phyloP scores from a whole-genome alignment of 2,888 invertebrate genomes.

The Lochmaea crataegi region DNA sequence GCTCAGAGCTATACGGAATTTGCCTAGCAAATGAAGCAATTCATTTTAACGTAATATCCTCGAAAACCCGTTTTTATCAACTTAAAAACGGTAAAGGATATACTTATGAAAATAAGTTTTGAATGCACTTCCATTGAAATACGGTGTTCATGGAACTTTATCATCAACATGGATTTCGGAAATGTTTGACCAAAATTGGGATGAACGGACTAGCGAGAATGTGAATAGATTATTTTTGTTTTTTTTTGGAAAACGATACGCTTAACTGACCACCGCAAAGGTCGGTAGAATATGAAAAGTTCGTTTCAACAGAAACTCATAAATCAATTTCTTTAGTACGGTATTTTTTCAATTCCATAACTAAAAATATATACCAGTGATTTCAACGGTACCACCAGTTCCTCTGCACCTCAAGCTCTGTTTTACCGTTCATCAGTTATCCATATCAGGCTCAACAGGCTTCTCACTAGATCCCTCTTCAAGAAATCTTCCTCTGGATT shows the following conservation, averaged over 20 bases:
- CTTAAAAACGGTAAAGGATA: background rate
- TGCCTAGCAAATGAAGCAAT: slow-evolving; percentile 11
- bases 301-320: no score
- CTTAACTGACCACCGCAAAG: background rate
- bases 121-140: background rate
- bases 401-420: no score
- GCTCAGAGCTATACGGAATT: background rate
- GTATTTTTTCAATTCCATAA: no score
- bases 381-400: no score
- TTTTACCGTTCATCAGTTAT: no score
- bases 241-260: background rate
- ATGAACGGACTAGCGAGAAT: background rate
- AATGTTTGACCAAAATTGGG: background rate
- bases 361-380: no score
- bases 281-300: no score
- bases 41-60: slow-evolving; percentile 1
- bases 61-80: background rate
- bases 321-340: no score
- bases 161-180: background rate
- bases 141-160: background rate
- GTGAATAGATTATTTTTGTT: background rate
- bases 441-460: no score
- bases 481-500: no score
- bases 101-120: slow-evolving; percentile 2
- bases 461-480: no score